phyloP scores from a whole-genome alignment of 2,113 vertebrate genomes.

The Reinhardtius hippoglossoides region DNA sequence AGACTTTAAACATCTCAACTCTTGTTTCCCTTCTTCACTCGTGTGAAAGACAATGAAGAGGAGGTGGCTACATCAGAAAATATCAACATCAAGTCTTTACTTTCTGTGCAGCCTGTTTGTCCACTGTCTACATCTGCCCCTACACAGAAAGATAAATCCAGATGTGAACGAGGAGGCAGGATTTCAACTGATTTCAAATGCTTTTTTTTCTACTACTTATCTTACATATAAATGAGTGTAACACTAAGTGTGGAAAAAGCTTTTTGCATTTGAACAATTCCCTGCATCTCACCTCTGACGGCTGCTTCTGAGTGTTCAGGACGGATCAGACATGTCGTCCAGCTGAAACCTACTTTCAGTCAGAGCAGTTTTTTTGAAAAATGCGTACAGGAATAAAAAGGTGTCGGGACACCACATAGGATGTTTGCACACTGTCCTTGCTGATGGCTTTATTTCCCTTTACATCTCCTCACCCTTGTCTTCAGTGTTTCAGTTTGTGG shows the following conservation, averaged over 20 bases:
- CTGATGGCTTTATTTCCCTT: slow-evolving; percentile 46
- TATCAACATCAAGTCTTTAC: not conserved
- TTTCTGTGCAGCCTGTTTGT: too few species aligned
- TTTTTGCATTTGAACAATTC: not conserved
- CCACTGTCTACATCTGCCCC: not conserved
- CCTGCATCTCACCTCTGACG: not conserved
- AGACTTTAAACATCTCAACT: not conserved
- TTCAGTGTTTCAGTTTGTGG: not conserved
- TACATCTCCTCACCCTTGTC: not conserved
- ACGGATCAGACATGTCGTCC: not conserved
- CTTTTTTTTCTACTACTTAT: too few species aligned
- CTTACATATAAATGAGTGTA: not conserved
- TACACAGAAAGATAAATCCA: too few species aligned
- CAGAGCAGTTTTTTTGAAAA: slow-evolving; percentile 58
- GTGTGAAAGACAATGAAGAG: not conserved
- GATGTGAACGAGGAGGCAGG: too few species aligned
- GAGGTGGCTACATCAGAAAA: not conserved
- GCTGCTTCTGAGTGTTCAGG: not conserved
- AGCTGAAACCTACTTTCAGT: slow-evolving; percentile 49
- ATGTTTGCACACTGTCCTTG: slow-evolving; percentile 15
- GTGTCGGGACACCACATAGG: slow-evolving; percentile 4
- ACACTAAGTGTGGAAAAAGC: not conserved
- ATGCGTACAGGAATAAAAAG: slow-evolving; percentile 54
- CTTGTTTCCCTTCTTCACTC: not conserved
- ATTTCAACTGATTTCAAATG: too few species aligned